phyloP scores from a whole-genome alignment of 2,113 vertebrate genomes.

The Astatoreochromis straeleni region DNA sequence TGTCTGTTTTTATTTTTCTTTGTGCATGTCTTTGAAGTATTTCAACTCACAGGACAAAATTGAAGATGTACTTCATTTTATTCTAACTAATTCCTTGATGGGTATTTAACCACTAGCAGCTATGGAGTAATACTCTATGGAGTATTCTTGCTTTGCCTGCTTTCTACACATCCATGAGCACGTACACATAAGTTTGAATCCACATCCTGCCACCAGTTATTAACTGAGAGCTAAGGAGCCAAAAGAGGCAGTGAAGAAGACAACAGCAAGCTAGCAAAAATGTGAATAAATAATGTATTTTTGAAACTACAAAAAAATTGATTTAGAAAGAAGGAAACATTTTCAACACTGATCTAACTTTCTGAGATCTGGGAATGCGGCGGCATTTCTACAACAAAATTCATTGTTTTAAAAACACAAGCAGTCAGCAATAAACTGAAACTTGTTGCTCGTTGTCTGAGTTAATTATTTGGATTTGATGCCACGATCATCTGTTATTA shows the following conservation, averaged over 20 bases:
- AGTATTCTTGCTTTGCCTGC: neutral
- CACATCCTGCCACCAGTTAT: neutral
- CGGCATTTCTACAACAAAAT: neutral
- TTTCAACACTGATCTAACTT: neutral
- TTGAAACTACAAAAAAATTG: neutral
- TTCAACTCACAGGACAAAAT: neutral
- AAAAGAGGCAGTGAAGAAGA: neutral
- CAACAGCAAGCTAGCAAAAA: neutral
- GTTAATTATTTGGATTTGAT: neutral
- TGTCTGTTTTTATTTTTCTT: slow-evolving; percentile 1
- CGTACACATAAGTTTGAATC: neutral
- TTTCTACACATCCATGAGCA: neutral
- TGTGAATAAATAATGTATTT: neutral
- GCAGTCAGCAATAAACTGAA: neutral
- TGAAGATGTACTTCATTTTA: neutral
- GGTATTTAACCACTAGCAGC: neutral
- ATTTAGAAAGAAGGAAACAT: neutral
- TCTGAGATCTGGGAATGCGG: neutral
- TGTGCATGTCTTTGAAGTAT: slow-evolving; percentile 21
- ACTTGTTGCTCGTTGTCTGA: neutral
- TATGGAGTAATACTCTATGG: neutral
- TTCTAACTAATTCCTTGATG: neutral
- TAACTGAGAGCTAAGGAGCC: neutral
- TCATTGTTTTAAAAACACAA: neutral
- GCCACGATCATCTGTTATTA: neutral